phyloP scores from a whole-genome alignment of 2,888 invertebrate genomes.

The Lysandra bellargus region DNA sequence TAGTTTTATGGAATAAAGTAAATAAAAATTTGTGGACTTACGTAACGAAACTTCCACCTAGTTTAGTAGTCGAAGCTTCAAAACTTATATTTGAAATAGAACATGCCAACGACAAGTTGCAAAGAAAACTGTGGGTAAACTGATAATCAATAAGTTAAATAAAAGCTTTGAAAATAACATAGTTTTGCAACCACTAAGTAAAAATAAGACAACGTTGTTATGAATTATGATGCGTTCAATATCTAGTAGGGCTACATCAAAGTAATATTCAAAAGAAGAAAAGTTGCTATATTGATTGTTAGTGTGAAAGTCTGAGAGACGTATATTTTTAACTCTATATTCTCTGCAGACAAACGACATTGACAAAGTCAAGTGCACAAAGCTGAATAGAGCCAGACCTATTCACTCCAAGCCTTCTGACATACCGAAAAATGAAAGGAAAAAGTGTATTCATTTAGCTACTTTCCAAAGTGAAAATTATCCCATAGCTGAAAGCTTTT shows the following conservation, averaged over 20 bases:
- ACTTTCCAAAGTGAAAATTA: conserved; percentile 17
- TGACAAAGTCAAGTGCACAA: conserved; percentile 17
- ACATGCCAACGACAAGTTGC: not conserved
- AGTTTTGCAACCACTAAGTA: not conserved
- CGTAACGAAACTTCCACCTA: not conserved
- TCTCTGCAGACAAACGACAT: conserved; percentile 4
- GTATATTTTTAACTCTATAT: conserved; percentile 7
- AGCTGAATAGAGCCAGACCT: conserved; percentile 15
- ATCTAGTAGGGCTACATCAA: no score
- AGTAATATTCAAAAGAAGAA: not conserved
- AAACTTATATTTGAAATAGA: not conserved
- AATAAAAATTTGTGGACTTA: not conserved
- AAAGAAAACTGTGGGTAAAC: not conserved
- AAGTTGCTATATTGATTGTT: not conserved
- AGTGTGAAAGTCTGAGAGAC: not conserved
- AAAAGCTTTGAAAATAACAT: not conserved
- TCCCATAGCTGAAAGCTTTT: not conserved
- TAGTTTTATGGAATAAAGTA: not conserved
- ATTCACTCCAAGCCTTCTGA: conserved; percentile 12
- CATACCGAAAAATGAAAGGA: conserved; percentile 20
- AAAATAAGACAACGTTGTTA: not conserved
- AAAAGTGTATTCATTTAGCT: conserved; percentile 2
- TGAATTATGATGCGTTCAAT: no score
- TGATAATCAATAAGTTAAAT: not conserved
- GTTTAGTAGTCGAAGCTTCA: not conserved